Conservation (phyloP, 2,797 vertebrate species). For the Cyclopterus lumpus region DNA sequence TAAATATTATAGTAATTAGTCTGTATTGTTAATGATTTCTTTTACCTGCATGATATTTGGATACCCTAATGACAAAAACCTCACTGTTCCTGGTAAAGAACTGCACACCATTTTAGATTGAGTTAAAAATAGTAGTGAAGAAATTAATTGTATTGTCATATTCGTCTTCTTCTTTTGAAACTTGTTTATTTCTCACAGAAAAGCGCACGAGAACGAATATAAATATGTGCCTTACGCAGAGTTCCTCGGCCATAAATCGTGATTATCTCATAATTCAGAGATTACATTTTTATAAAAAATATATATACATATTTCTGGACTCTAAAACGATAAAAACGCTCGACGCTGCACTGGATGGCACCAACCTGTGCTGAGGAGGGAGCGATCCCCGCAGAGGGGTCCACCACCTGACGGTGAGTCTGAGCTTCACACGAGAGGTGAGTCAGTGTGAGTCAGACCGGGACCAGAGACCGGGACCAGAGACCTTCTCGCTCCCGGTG, state of each 20-base stretch:
- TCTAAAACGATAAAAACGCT: background rate
- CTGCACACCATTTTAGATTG: background rate
- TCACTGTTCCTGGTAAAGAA: background rate
- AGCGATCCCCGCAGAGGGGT: background rate
- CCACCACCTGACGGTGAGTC: background rate
- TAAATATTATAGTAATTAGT: background rate
- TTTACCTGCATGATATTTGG: background rate
- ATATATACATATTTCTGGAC: background rate
- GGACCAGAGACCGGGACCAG: conserved; percentile 4
- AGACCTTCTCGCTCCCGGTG: background rate
- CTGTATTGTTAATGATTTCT: background rate
- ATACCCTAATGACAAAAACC: background rate
- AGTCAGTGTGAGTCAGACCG: conserved; percentile 11
- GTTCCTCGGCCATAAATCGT: background rate
- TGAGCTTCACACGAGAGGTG: conserved; percentile 17
- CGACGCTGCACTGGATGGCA: background rate
- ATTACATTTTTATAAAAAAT: background rate
- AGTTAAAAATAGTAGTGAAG: background rate
- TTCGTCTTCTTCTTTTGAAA: background rate
- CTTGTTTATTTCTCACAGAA: background rate
- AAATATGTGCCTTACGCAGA: background rate
- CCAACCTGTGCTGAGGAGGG: conserved; percentile 12
- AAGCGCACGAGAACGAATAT: background rate
- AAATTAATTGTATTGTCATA: background rate
- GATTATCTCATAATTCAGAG: background rate